phyloP scores from a whole-genome alignment of 2,888 invertebrate species.

The Zaprionus obscuricornis region DNA sequence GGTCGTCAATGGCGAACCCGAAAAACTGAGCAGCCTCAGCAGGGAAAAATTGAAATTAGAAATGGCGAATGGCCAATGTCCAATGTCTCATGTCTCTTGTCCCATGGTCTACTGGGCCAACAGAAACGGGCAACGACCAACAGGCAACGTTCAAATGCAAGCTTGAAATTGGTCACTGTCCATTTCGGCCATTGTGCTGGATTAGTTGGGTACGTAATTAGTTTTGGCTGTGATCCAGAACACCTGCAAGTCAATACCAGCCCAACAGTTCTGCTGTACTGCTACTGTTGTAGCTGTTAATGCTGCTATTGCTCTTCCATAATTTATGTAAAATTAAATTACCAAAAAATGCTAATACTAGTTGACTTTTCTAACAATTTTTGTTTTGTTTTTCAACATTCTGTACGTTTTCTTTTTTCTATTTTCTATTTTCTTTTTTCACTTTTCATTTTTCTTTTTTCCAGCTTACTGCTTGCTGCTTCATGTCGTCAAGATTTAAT shows the following conservation, averaged over 20 bases:
- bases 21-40: conserved; percentile 39
- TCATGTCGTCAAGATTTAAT: conserved; percentile 67
- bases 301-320: conserved; percentile 20
- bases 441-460: conserved; percentile 6
- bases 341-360: conserved; percentile 7
- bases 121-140: no score
- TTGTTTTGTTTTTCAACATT: background rate
- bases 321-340: conserved; percentile 57
- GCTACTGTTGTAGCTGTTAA: background rate
- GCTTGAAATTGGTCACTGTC: conserved; percentile 40
- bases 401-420: background rate
- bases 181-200: conserved; percentile 29
- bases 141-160: background rate
- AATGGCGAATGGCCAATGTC: conserved; percentile 57
- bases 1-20: conserved; percentile 39
- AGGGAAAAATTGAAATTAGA: conserved; percentile 70
- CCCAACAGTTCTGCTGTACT: background rate
- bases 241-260: conserved; percentile 33
- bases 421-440: background rate
- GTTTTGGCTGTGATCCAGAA: conserved; percentile 37
- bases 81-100: no score
- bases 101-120: no score
- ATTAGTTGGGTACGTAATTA: conserved; percentile 49
- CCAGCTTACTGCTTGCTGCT: no score
- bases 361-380: conserved; percentile 9